Base-by-base conservation (phyloP, 1,140 invertebrate genomes). In the Chironomus striatipennis region DNA sequence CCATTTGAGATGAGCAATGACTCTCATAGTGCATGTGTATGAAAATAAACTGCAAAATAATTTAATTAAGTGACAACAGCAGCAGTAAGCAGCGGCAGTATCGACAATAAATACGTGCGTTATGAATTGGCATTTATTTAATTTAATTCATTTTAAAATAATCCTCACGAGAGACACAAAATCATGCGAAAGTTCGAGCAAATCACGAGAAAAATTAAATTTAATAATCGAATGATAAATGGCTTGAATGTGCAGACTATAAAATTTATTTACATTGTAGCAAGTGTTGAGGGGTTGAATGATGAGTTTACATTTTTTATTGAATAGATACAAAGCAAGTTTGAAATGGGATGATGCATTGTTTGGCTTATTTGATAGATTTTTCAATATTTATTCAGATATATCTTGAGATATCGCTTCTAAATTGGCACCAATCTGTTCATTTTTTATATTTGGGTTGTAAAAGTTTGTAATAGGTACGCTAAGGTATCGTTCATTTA, bases 171-270 rank as follows among this genome's bases (percentile, higher is more conserved):
- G n/a, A 57, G 47, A 10, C 2, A 57, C 7, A 12, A 34, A 1
- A 34, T 34, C 24, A 47, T 47, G 15, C 15, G 8, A 47, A 47
- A 47, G n/a, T 12, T 57, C 47, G 15, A n/a, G 12, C 47, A 57
- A n/a, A n/a, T 57, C 47, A 57, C n/a, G 47, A 57, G 15, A n/a
- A 57, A 70, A 70, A 21, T 70, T 18, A 21, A 70, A 70, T 70
- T 70, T 70, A 70, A 70, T 70, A 70, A 70, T 70, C 18, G n/a
- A 70, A 70, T 70, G 65, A 70, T 70, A 70, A 70, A 70, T 70
- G 65, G 20, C 10, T 70, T 10, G 18, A 20, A 34, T 34, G 24
- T 34, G 24, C 1, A 34, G 24, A 1, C 5, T 2, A 2, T 2
- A 34, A 34, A 34, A 2, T 34, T 34, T 34, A 34, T 34, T 70